Evolutionary conservation across 1,140 invertebrate genomes (phyloP).

Genomic region (Drosophila guanche): DNA sequence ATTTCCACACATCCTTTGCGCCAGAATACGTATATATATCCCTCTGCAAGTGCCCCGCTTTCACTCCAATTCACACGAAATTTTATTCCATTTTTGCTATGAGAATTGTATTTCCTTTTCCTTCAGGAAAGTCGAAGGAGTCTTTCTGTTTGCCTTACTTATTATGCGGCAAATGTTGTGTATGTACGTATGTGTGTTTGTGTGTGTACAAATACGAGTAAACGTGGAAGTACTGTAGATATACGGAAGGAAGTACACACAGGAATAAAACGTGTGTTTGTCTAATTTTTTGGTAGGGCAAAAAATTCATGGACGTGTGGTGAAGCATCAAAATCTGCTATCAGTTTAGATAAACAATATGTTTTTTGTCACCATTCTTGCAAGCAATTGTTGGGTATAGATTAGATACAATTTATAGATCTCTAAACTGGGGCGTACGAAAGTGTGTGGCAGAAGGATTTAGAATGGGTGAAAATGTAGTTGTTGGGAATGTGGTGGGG

Average conservation of each 20-base stretch:
- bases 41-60: conserved; percentile 1
- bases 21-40: background rate
- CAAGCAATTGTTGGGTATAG: no score
- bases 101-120: conserved; percentile 1
- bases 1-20: background rate
- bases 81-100: conserved; percentile 16
- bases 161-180: conserved; percentile 71
- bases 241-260: conserved; percentile 37
- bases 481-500: background rate
- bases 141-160: conserved; percentile 53
- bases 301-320: conserved; percentile 40
- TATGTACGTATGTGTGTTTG: background rate
- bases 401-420: no score
- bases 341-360: conserved; percentile 21
- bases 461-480: background rate
- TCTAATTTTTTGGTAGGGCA: conserved; percentile 32
- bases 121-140: background rate
- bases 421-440: no score
- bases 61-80: conserved; percentile 9
- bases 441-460: no score
- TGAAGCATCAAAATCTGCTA: conserved; percentile 20
- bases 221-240: no score
- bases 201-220: no score
- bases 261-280: conserved; percentile 36
- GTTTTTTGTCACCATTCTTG: background rate